Evolutionary conservation across 2,797 vertebrate genomes (phyloP).

Genomic region (Erithacus rubecula): DNA sequence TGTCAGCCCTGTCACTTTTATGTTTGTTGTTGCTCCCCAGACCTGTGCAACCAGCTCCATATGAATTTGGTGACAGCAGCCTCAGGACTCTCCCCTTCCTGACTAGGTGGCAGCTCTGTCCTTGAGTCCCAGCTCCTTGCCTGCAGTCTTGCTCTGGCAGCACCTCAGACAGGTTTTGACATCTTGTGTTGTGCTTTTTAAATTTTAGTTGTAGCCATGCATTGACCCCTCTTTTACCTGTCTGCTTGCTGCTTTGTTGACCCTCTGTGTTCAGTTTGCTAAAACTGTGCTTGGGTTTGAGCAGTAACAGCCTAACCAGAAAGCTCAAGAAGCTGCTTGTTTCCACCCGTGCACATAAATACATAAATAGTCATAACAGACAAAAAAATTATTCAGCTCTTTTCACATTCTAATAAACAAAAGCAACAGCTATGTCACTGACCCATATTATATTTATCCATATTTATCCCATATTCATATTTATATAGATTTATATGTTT

Average conservation of each 20-base stretch:
- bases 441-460: not conserved
- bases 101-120: not conserved
- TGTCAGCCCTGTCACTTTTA: not conserved
- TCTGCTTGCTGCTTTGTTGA: not conserved
- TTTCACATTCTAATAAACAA: not conserved
- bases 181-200: not conserved
- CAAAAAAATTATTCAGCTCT: not conserved
- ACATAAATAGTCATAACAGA: not conserved
- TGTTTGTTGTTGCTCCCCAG: not conserved
- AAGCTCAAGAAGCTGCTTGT: not conserved
- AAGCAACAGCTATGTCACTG: not conserved
- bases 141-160: not conserved
- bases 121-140: not conserved
- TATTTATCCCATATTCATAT: too few species aligned
- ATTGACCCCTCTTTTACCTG: not conserved
- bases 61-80: not conserved
- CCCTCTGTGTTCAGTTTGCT: not conserved
- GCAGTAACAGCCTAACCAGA: not conserved
- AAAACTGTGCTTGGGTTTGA: not conserved
- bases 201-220: not conserved
- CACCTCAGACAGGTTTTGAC: not conserved
- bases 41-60: not conserved
- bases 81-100: fast-evolving
- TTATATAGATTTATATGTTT: too few species aligned
- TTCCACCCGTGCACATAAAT: not conserved